Percentiles rank a stretch among this genome's conserved stretches.
These are phyloP conservation scores for Pristionchus fissidentatus DNA, from an alignment of 2,888 invertebrate species.

Conservation along the genomic window DNA sequence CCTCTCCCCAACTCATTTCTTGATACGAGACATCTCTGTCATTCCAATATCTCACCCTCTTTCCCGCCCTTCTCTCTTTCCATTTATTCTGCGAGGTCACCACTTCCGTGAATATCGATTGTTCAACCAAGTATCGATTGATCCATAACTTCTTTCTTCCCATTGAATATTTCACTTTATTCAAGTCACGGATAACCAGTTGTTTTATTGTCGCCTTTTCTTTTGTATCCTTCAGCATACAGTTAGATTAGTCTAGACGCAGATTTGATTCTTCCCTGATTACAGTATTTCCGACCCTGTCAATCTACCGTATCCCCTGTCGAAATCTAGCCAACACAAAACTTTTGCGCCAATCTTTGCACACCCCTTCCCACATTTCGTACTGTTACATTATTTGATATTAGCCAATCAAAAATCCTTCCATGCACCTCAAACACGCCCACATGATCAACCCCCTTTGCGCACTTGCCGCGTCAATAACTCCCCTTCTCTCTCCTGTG, in stretches of 20 bases:
- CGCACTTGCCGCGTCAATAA: slow-evolving; percentile 42
- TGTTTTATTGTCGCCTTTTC: background rate
- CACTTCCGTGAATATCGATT: slow-evolving; percentile 14
- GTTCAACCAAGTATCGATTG: slow-evolving; percentile 25
- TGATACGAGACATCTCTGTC: slow-evolving; percentile 33
- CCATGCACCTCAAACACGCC: slow-evolving; percentile 19
- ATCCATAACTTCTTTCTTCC: background rate
- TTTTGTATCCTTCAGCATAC: background rate
- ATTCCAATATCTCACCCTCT: background rate
- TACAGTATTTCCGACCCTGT: slow-evolving; percentile 15
- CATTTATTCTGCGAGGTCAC: slow-evolving; percentile 4
- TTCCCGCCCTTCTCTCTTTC: background rate
- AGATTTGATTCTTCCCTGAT: background rate
- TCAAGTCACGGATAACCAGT: slow-evolving; percentile 17
- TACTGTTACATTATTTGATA: background rate
- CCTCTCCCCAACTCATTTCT: background rate
- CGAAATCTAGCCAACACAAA: slow-evolving; percentile 26
- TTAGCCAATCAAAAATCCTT: background rate
- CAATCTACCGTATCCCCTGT: background rate
- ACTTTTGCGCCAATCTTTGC: slow-evolving; percentile 16
- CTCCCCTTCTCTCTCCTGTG: background rate
- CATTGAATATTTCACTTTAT: slow-evolving; percentile 29
- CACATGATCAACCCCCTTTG: slow-evolving; percentile 20
- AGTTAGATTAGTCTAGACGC: background rate
- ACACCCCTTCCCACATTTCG: slow-evolving; percentile 5